phyloP scores from a whole-genome alignment of 1,140 invertebrate genomes.

The Drosophila micromelanica region DNA sequence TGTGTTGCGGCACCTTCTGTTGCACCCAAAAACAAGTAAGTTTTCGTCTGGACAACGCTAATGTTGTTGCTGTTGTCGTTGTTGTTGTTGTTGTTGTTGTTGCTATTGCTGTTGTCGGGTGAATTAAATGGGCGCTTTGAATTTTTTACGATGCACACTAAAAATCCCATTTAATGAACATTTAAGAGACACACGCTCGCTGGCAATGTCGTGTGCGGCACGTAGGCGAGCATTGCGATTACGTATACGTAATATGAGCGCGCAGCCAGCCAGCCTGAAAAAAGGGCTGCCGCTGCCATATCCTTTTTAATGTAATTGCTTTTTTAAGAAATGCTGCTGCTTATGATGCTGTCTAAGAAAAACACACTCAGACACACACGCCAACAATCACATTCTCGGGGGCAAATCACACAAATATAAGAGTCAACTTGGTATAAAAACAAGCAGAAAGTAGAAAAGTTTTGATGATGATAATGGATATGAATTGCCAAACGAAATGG shows the following conservation, averaged over 20 bases:
- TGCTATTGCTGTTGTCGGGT: constrained; percentile 51
- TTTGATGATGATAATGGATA: constrained; percentile 82
- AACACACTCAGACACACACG: constrained; percentile 16
- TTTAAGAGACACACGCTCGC: constrained; percentile 80
- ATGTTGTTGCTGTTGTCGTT: constrained; percentile 46
- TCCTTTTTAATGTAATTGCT: constrained; percentile 84
- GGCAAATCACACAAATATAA: constrained; percentile 42
- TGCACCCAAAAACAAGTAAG: constrained; percentile 42
- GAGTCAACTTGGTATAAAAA: constrained; percentile 36
- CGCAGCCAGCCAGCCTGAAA: constrained; percentile 41
- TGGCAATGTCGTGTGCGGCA: constrained; percentile 40
- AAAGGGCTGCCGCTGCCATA: constrained; percentile 76
- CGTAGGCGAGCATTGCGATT: constrained; percentile 72
- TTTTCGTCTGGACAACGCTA: constrained; percentile 32
- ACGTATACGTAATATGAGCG: constrained; percentile 75
- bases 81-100: constrained; percentile 49
- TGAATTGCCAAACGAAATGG: constrained; percentile 62
- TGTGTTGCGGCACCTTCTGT: constrained; percentile 24
- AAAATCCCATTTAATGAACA: constrained; percentile 84
- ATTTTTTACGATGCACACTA: constrained; percentile 83
- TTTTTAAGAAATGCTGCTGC: constrained; percentile 77
- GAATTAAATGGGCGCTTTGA: constrained; percentile 82
- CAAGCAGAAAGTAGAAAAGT: constrained; percentile 62
- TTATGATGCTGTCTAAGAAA: constrained; percentile 55
- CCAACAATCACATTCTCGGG: constrained; percentile 7